Percentiles rank a stretch among this genome's conserved stretches.
Evolutionary conservation across 2,888 invertebrate species (phyloP).

Genomic region (Cantharis rufa): DNA sequence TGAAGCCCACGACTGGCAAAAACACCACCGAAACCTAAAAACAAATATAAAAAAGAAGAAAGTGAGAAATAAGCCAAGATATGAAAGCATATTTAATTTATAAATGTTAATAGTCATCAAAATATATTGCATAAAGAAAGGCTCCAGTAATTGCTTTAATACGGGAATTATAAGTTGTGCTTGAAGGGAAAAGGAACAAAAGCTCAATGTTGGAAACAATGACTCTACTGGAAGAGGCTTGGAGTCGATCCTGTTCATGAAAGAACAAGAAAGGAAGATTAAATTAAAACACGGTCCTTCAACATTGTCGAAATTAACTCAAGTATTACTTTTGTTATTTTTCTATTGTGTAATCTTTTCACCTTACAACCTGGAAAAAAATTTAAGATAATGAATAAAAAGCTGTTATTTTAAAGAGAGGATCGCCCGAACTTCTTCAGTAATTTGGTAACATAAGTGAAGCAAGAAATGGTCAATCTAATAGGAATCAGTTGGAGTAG

Average conservation of each 20-base stretch:
- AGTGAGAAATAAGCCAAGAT: too few species aligned
- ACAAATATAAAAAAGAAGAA: too few species aligned
- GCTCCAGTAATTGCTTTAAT: background rate
- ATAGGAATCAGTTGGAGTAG: too few species aligned
- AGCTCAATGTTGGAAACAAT: background rate
- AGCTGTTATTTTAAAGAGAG: too few species aligned
- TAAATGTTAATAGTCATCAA: background rate
- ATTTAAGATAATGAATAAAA: too few species aligned
- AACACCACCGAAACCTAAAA: too few species aligned
- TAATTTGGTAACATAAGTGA: too few species aligned
- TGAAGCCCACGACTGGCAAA: background rate
- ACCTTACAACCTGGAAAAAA: too few species aligned
- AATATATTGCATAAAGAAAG: background rate
- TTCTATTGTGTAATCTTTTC: background rate
- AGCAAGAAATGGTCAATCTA: too few species aligned
- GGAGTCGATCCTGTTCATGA: background rate
- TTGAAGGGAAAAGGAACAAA: background rate
- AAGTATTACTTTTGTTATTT: too few species aligned
- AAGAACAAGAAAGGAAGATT: background rate
- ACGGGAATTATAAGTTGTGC: background rate
- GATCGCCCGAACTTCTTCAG: too few species aligned
- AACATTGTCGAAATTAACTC: background rate
- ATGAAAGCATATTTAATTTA: background rate
- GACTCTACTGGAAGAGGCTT: background rate
- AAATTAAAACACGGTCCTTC: background rate